These are phyloP conservation scores for Erithacus rubecula DNA, from an alignment of 2,797 vertebrate species.

Conservation along the genomic window DNA sequence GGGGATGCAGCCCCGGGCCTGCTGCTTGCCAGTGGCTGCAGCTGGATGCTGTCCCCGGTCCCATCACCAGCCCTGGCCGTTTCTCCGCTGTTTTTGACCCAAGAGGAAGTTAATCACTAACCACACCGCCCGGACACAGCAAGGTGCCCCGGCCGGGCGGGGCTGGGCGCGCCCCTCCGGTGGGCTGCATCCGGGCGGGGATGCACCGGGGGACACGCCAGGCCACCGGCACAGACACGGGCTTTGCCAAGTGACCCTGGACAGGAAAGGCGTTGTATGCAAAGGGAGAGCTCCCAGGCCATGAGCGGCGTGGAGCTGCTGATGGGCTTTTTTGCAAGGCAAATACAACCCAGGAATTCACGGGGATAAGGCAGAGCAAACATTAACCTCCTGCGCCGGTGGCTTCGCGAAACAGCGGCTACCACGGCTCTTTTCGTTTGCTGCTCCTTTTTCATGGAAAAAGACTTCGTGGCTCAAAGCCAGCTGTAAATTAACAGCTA, in stretches of 20 bases:
- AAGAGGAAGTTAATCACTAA: background rate
- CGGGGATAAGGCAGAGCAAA: background rate
- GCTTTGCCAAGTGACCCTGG: background rate
- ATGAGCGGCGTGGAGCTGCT: background rate
- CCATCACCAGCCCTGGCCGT: background rate
- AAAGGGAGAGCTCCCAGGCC: background rate
- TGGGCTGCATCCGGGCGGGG: background rate
- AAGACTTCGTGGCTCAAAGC: background rate
- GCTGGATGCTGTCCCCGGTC: background rate
- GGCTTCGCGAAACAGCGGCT: background rate
- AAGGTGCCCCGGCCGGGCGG: too few relatives aligned
- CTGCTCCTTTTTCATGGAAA: background rate
- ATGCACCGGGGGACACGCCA: background rate
- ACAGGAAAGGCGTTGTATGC: background rate
- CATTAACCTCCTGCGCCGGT: background rate
- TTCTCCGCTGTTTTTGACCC: background rate
- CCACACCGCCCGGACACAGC: background rate
- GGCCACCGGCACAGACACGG: rapidly evolving
- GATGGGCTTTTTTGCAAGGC: background rate
- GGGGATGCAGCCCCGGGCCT: background rate
- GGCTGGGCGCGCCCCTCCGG: background rate
- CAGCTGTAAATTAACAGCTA: constrained; percentile 34
- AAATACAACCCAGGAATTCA: background rate
- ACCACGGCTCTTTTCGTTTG: background rate
- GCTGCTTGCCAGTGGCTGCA: background rate